Base-by-base conservation (phyloP, 1,140 invertebrate genomes). In the Drosophila tani region DNA sequence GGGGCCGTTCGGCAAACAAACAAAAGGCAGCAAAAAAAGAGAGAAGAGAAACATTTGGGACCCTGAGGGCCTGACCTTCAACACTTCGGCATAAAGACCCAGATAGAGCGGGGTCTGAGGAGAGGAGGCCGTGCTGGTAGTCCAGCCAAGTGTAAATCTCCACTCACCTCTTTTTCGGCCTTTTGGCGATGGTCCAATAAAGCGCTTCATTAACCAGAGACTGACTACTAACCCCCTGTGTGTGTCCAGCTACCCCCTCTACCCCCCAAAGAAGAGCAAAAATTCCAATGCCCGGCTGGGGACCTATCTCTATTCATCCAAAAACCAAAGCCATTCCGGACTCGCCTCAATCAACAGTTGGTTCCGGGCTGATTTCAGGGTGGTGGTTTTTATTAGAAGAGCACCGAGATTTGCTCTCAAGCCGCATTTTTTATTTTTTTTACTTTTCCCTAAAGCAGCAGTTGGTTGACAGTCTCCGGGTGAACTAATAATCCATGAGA, bases 401-500 rank as follows among this genome's bases (percentile, higher is more conserved):
- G 27, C 53, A 29, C 9, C 15, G 29, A 56, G 43, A 64, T 38
- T 43, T 64, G 12, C 47, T 43, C 46, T 62, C 45, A 14, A 62
- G n/a, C 24, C 35, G n/a, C 21, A 45, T 46, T 66, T 38, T 49
- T 2, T 32, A 11, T 45, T n/a, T 66, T 65, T 46, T 27, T 27
- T 27, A 40, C 38, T 46, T 29, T 60, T 29, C 24, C n/a, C 12
- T 11, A 40, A 47, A 62, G 57, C 53, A 40, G 21, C 53, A 56
- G 53, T 40, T 62, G 29, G 35, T 62, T 62, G 41, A 56, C 35
- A 51, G 38, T 67, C 45, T 53, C 41, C 51, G 64, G 56, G 41
- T 53, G 65, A 86, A 70, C 83, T 88, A 87, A 87, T 84, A 88
- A 90, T 90, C 81, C 85, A 73, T 88, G 81, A 88, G 84, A 90